Conservation (phyloP, 2,888 invertebrate genomes). For the Marasmarcha lunaedactyla region DNA sequence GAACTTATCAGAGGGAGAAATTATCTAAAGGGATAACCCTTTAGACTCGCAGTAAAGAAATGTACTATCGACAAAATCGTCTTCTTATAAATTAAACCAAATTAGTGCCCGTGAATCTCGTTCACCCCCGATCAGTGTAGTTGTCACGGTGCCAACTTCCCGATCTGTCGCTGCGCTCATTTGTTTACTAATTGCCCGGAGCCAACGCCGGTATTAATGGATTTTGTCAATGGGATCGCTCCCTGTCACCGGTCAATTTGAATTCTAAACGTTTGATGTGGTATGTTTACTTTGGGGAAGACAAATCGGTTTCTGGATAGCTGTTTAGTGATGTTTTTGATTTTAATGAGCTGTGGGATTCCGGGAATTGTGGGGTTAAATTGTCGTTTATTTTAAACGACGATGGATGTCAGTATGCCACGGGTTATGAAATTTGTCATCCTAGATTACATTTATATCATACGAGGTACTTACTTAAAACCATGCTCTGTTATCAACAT, state of each 20-base stretch:
- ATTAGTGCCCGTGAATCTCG: background rate
- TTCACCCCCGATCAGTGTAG: conserved; percentile 18
- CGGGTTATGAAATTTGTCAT: too few relatives aligned
- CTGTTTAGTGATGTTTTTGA: conserved; percentile 1
- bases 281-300: conserved; percentile 46
- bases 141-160: conserved; percentile 58
- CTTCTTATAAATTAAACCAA: too few relatives aligned
- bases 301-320: conserved; percentile 32
- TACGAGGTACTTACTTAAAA: too few relatives aligned
- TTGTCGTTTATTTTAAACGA: background rate
- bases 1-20: too few relatives aligned
- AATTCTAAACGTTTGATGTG: conserved; percentile 48
- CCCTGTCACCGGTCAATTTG: conserved; percentile 29
- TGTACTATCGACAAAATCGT: too few relatives aligned
- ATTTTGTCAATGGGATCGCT: conserved; percentile 58
- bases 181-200: conserved; percentile 61
- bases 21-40: too few relatives aligned
- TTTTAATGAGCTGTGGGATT: background rate
- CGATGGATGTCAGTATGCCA: background rate
- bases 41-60: too few relatives aligned
- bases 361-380: background rate
- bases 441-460: too few relatives aligned
- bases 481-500: too few relatives aligned
- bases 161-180: conserved; percentile 62
- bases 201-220: conserved; percentile 54